Evolutionary conservation across 2,797 vertebrate species (phyloP), one percentile per base, ranked within the genome.

Genomic region (Gallinago solitaria): DNA sequence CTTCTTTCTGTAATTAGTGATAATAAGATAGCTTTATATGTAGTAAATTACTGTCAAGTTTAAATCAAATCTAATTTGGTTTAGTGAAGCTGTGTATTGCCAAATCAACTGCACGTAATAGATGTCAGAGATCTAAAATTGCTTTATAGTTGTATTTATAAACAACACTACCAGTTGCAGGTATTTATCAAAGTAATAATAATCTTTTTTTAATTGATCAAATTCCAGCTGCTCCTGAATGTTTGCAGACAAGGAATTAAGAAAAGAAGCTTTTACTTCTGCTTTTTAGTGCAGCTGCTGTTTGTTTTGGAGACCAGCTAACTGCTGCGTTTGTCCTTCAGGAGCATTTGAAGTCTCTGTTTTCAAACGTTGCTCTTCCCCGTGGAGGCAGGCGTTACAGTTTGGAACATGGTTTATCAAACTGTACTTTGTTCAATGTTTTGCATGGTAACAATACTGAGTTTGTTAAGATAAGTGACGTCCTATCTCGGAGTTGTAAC

Each of bases 1-100:
- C 61, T 92, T 28, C 19, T 6, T 51, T 90, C 45, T 85, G 50
- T 92, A 96, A 95, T 96, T 91, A 95, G 73, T 75, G 71, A 83
- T 83, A 88, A 91, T 68, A 91, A 78, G 93, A 88, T 70, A 73
- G 20, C 45, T 69, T 83, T 85, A 30, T 92, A n/a, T 78, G 10
- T 60, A 85, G 85, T 82, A 87, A 78, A 92, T 87, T 85, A 27
- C 45, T 81, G 86, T 85, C 91, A 87, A 64, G 63, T 88, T 90
- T 73, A 87, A 95, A 89, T 88, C n/a, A 87, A 90, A 76, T 84
- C 63, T 85, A 12, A 70, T 79, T 90, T 85, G 47, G 25, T 79
- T 94, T 75, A 54, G 74, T 35, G 48, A 79, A 75, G 51, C 47
- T 47, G 24, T 16, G 20, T 37, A 6, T 51, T 95, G 83, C 87